phyloP scores from a whole-genome alignment of 92 coral and sea anemone genomes.

The Heliopora coerulea region DNA sequence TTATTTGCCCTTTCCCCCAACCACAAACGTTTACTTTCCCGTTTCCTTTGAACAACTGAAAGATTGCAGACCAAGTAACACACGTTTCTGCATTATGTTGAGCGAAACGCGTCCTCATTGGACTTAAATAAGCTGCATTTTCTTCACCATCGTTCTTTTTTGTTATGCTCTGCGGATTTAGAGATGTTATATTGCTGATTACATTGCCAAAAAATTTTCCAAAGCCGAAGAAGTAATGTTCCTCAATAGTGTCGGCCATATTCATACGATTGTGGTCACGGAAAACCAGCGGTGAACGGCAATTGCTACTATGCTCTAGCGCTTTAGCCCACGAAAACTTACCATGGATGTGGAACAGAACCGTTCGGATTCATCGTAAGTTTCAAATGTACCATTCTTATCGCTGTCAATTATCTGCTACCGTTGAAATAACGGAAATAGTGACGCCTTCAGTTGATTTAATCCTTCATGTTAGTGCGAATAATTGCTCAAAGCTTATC shows the following conservation, averaged over 20 bases:
- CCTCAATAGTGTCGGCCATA: neutral
- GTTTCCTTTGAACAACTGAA: slow-evolving; percentile 6
- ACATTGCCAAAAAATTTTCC: slow-evolving; percentile 21
- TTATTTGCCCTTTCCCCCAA: slow-evolving; percentile 18
- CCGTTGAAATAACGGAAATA: no score
- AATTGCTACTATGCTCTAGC: neutral
- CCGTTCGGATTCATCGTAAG: slow-evolving; percentile 50
- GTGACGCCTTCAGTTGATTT: no score
- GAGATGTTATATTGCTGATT: neutral
- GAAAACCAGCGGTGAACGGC: neutral
- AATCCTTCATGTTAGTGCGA: neutral
- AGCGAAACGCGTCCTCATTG: neutral
- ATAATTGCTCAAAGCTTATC: neutral
- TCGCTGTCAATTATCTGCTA: no score
- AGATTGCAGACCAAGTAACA: slow-evolving; percentile 7
- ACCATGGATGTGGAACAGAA: slow-evolving; percentile 47
- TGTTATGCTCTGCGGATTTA: neutral
- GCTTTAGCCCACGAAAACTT: neutral
- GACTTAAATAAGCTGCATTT: neutral
- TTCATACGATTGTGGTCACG: slow-evolving; percentile 4
- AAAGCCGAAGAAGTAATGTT: slow-evolving; percentile 26
- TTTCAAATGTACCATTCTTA: neutral
- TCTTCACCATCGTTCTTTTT: neutral
- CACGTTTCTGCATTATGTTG: slow-evolving; percentile 5
- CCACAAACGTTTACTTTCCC: slow-evolving; percentile 11